Percentiles rank a stretch among this genome's conserved stretches.
Evolutionary conservation across 2,113 vertebrate species (phyloP).

Genomic region (Poeciliopsis occidentalis): DNA sequence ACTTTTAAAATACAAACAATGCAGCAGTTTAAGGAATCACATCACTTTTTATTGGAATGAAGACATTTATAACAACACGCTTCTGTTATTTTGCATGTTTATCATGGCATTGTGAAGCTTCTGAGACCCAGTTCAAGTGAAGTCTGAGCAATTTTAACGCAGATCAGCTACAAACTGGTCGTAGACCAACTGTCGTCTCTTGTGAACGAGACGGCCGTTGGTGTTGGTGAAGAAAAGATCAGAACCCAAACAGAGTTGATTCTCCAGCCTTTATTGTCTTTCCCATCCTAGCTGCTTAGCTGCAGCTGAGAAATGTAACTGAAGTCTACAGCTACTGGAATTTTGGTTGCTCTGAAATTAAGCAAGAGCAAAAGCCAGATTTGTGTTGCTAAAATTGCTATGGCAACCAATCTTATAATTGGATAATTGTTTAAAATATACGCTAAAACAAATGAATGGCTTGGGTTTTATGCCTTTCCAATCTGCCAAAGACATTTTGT

Average conservation of each 20-base stretch:
- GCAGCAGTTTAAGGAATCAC: conserved; percentile 45
- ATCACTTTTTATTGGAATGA: conserved; percentile 72
- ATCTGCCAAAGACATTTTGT: background rate
- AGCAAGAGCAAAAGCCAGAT: background rate
- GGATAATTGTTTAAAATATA: too few species aligned
- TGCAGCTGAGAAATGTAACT: background rate
- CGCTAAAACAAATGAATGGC: background rate
- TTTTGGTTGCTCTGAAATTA: background rate
- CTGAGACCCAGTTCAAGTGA: conserved; percentile 20
- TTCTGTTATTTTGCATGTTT: conserved; percentile 20
- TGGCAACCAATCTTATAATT: too few species aligned
- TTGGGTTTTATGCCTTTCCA: background rate
- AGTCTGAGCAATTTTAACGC: background rate
- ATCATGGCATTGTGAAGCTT: background rate
- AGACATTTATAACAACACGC: conserved; percentile 73
- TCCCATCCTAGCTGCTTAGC: background rate
- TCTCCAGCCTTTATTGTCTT: background rate
- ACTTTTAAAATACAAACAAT: background rate
- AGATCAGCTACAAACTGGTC: background rate
- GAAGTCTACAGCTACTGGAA: too few species aligned
- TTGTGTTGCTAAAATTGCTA: background rate
- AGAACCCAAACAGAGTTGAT: background rate
- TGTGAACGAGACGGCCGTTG: conserved; percentile 8
- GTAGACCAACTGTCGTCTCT: background rate
- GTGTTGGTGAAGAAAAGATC: background rate